Evolutionary conservation across 2,888 invertebrate genomes (phyloP), one percentile per base, ranked within the genome.

Genomic region (Lycophotia porphyrea): DNA sequence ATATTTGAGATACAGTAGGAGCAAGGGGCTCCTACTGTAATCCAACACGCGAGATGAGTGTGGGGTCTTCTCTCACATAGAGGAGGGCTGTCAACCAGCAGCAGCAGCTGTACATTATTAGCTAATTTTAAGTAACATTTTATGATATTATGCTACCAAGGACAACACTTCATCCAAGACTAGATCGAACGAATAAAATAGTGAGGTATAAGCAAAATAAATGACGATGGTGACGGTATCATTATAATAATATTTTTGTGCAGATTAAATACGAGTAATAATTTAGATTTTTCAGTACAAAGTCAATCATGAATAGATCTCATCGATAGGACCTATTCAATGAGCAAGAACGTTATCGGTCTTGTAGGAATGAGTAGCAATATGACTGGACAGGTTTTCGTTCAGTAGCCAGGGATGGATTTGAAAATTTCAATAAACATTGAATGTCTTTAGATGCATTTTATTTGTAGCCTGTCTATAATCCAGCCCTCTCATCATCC

Each of bases 301-400:
- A 60, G 44, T 24, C 68, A 74, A 76, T 69, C 74, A 60, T 71
- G 67, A 81, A 88, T 79, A 81, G 84, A 84, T 76, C 74, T 78
- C 70, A 71, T 69, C 61, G 80, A 88, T 92, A 91, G 74, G 82
- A 91, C 90, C 92, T 91, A 89, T 92, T 92, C 91, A 91, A 92
- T 93, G 91, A 88, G 82, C 78, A 76, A 86, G 86, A 86, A 88
- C 87, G 87, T 90, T 92, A 93, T 92, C 91, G 88, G 87, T 87
- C 88, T 85, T 87, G 85, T 87, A 89, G 91, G 91, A 92, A 90
- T 92, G 90, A 78, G 71, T 77, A 65, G 88, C 87, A 88, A 82
- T 86, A 87, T 88, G 87, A 83, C 78, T 85, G 76, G 90, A 91
- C 93, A 76, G 88, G 92, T 92, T 92, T 80, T 79, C 49, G 49